Conservation (phyloP, 2,888 invertebrate species). For the Fragum fragum region DNA sequence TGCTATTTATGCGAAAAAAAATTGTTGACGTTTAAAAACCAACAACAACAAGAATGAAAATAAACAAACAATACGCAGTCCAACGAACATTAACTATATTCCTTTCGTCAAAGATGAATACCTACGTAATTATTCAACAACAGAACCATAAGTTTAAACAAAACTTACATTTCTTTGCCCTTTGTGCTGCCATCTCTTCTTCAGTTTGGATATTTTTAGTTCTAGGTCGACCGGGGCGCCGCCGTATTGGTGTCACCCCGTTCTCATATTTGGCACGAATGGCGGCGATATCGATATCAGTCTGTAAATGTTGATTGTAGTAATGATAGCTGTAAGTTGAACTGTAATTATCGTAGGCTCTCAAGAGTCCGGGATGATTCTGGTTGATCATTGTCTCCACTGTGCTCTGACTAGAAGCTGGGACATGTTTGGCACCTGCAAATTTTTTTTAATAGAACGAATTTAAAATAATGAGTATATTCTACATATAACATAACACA, state of each 20-base stretch:
- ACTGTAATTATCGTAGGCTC: conserved; percentile 4
- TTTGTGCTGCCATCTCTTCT: conserved; percentile 69
- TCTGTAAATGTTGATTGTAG: conserved; percentile 6
- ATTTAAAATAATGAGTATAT: too few species aligned
- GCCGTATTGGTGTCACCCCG: conserved; percentile 54
- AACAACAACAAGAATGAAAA: too few species aligned
- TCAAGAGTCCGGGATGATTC: not conserved
- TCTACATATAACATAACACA: too few species aligned
- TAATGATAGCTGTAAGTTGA: conserved; percentile 16
- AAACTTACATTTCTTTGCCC: conserved; percentile 79
- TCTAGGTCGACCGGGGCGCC: conserved; percentile 80
- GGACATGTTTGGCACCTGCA: not conserved
- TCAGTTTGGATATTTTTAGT: conserved; percentile 78
- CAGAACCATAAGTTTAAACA: too few species aligned
- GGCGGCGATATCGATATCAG: conserved; percentile 31
- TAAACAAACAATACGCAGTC: too few species aligned
- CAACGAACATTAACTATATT: too few species aligned
- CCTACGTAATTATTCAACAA: too few species aligned
- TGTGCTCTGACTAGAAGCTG: not conserved
- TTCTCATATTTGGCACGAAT: conserved; percentile 47
- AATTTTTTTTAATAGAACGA: too few species aligned
- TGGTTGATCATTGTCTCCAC: not conserved
- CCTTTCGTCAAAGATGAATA: too few species aligned
- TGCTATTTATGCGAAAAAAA: too few species aligned
- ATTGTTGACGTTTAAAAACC: too few species aligned